These are phyloP conservation scores for Augochlorella aurata DNA, from an alignment of 2,888 invertebrate genomes.

Conservation along the genomic window DNA sequence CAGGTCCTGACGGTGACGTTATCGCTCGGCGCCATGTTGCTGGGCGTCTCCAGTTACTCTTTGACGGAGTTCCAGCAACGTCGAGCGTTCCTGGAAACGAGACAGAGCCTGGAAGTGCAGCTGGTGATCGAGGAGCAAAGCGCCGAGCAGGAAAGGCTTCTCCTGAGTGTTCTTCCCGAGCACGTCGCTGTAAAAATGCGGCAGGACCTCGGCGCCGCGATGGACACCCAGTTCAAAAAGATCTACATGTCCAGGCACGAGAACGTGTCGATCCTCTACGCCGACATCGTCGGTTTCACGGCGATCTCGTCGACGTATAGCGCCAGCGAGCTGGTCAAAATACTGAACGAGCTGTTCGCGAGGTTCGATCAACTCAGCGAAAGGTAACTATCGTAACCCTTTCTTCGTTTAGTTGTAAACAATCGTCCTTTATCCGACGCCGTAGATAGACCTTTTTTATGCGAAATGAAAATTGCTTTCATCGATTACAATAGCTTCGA, in stretches of 20 bases:
- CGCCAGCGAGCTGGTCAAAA: constrained; percentile 96
- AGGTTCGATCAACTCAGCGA: constrained; percentile 93
- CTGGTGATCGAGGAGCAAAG: constrained; percentile 96
- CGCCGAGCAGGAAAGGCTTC: constrained; percentile 94
- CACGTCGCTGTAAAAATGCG: constrained; percentile 98
- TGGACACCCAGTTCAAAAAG: constrained; percentile 97
- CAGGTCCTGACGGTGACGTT: constrained; percentile 76
- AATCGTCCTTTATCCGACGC: no score
- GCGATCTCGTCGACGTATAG: constrained; percentile 97
- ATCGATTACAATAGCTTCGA: no score
- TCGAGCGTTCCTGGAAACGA: constrained; percentile 93
- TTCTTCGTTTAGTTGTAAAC: not conserved
- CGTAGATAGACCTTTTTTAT: no score
- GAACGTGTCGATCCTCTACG: constrained; percentile 98
- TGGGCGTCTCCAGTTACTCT: constrained; percentile 89
- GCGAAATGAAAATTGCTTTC: no score
- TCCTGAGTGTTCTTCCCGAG: constrained; percentile 96
- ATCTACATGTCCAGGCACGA: constrained; percentile 98
- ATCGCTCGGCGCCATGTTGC: constrained; percentile 85
- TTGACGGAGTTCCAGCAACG: constrained; percentile 93
- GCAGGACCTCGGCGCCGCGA: constrained; percentile 92
- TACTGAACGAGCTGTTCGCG: constrained; percentile 97
- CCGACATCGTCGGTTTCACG: constrained; percentile 98
- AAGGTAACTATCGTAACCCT: constrained; percentile 68
- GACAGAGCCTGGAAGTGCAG: constrained; percentile 95